A percentile compares a stretch with the other conserved stretches of the same genome.
These are phyloP conservation scores for Pipistrellus pygmaeus DNA, from an alignment of 2,797 vertebrate genomes.

Conservation along the genomic window DNA sequence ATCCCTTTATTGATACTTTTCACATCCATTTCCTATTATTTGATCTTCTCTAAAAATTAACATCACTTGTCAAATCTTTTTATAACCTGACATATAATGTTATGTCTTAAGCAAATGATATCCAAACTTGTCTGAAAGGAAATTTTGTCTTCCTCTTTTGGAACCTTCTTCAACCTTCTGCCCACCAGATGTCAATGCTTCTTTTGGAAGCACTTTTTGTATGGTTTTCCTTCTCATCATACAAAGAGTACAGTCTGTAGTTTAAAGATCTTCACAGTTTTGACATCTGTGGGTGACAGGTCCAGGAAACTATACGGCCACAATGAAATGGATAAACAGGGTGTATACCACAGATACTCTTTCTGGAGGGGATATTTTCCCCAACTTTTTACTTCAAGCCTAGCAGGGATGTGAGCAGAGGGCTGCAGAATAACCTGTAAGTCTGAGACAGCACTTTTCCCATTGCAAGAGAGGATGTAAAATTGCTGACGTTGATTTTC, in stretches of 20 bases:
- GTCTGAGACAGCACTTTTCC: constrained; percentile 74
- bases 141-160: constrained; percentile 13
- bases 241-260: neutral
- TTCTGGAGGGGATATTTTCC: constrained; percentile 30
- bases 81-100: neutral
- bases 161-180: neutral
- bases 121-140: neutral
- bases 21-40: neutral
- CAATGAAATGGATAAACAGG: constrained; percentile 54
- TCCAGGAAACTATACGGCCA: constrained; percentile 46
- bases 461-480: constrained; percentile 82
- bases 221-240: constrained; percentile 20
- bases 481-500: constrained; percentile 83
- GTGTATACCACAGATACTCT: neutral
- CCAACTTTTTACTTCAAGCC: neutral
- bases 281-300: constrained; percentile 41
- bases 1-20: neutral
- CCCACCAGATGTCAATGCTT: neutral
- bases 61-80: neutral
- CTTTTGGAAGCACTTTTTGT: constrained; percentile 29
- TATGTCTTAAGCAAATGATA: constrained; percentile 48
- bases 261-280: constrained; percentile 25
- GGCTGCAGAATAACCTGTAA: constrained; percentile 44
- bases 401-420: constrained; percentile 42
- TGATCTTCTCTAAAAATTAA: constrained; percentile 22